These are phyloP conservation scores for Spodoptera picta DNA, from an alignment of 2,888 invertebrate genomes.

Conservation along the genomic window DNA sequence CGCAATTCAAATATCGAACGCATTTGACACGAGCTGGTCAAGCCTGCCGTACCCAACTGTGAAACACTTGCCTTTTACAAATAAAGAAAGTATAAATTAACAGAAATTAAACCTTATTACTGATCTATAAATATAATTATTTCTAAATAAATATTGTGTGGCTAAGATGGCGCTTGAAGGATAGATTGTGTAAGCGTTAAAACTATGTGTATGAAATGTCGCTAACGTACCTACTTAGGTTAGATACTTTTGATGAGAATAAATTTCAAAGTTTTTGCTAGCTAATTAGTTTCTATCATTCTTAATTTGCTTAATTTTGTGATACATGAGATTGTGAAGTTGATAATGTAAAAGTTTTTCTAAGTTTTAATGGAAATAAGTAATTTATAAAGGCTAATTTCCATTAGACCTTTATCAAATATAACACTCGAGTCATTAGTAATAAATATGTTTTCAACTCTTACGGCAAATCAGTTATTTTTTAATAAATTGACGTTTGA, in stretches of 20 bases:
- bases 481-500: slow-evolving; percentile 33
- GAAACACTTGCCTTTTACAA: slow-evolving; percentile 60
- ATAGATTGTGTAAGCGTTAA: slow-evolving; percentile 54
- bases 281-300: slow-evolving; percentile 48
- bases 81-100: slow-evolving; percentile 51
- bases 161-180: slow-evolving; percentile 53
- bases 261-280: slow-evolving; percentile 51
- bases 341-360: slow-evolving; percentile 39
- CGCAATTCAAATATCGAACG: slow-evolving; percentile 55
- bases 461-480: slow-evolving; percentile 29
- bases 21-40: slow-evolving; percentile 46
- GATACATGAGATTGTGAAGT: slow-evolving; percentile 56
- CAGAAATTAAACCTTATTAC: slow-evolving; percentile 50
- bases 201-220: slow-evolving; percentile 58
- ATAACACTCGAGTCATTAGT: slow-evolving; percentile 56
- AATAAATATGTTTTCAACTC: slow-evolving; percentile 42
- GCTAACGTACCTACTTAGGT: slow-evolving; percentile 65
- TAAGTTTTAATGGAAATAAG: slow-evolving; percentile 36
- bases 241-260: slow-evolving; percentile 56
- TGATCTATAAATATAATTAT: slow-evolving; percentile 49
- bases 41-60: slow-evolving; percentile 57
- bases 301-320: slow-evolving; percentile 55
- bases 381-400: slow-evolving; percentile 28
- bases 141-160: slow-evolving; percentile 53
- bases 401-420: slow-evolving; percentile 40